These are phyloP conservation scores for Nebria ingens DNA, from an alignment of 1,140 invertebrate genomes.

Conservation along the genomic window DNA sequence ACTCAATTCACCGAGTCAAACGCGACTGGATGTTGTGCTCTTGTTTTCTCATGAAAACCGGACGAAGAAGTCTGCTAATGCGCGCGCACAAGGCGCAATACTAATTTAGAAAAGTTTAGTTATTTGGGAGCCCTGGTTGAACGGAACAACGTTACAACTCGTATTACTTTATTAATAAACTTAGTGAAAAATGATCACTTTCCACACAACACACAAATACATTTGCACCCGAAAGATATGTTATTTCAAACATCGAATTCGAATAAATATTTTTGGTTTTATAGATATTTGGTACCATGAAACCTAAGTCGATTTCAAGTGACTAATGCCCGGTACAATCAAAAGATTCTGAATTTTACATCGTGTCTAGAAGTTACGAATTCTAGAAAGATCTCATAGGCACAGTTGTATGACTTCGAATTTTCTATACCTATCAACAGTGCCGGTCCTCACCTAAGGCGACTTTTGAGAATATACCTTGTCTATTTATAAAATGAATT, in stretches of 20 bases:
- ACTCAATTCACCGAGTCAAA: conserved; percentile 6
- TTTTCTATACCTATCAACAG: too few species aligned
- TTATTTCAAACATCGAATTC: not conserved
- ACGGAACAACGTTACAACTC: not conserved
- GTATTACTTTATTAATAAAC: conserved; percentile 6
- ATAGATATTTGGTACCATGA: too few species aligned
- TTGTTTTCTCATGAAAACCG: not conserved
- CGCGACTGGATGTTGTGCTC: not conserved
- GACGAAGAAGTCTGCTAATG: not conserved
- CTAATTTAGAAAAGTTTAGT: not conserved
- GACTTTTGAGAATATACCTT: too few species aligned
- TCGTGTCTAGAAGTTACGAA: too few species aligned
- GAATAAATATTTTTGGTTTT: too few species aligned
- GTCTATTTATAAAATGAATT: too few species aligned
- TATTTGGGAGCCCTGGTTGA: not conserved
- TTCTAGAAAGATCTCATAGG: too few species aligned
- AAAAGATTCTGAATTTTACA: too few species aligned
- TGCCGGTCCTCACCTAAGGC: too few species aligned
- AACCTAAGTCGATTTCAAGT: too few species aligned
- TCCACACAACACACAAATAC: not conserved
- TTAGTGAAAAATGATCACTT: conserved; percentile 2
- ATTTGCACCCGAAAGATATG: not conserved
- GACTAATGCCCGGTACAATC: too few species aligned
- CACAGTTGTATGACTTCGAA: too few species aligned
- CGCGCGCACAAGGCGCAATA: not conserved